These are phyloP conservation scores for Lasioglossum leucozonium DNA, from an alignment of 2,888 invertebrate genomes.

Conservation along the genomic window DNA sequence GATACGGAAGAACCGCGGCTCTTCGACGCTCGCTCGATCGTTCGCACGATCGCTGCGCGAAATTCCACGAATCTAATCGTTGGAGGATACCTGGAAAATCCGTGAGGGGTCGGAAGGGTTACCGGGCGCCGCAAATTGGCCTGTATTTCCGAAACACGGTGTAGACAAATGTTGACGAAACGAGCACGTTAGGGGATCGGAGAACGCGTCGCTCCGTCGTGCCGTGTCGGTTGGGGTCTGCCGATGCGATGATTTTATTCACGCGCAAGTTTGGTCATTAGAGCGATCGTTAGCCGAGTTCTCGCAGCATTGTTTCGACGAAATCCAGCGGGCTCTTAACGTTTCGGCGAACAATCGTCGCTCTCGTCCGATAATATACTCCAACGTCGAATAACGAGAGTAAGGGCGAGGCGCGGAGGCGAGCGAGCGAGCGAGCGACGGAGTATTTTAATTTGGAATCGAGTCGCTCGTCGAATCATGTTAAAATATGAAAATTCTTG, in stretches of 20 bases:
- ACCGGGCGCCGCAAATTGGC: not conserved
- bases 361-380: slow-evolving; percentile 10
- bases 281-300: slow-evolving; percentile 26
- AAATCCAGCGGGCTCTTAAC: slow-evolving; percentile 19
- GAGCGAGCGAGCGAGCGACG: not conserved
- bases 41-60: too few relatives aligned
- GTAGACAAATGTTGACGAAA: not conserved
- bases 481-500: not conserved
- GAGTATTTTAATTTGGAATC: not conserved
- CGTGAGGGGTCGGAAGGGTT: not conserved
- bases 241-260: slow-evolving; percentile 13
- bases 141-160: not conserved
- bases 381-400: not conserved
- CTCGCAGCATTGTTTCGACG: slow-evolving; percentile 24
- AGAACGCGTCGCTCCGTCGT: slow-evolving; percentile 12
- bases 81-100: not conserved
- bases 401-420: not conserved
- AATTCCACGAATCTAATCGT: not conserved
- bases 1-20: too few relatives aligned
- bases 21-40: too few relatives aligned
- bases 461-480: not conserved
- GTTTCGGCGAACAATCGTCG: slow-evolving; percentile 28
- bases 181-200: not conserved
- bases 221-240: not conserved
- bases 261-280: slow-evolving; percentile 30